Evolutionary conservation across 2,113 vertebrate genomes (phyloP).

Genomic region (Xiphophorus maculatus): DNA sequence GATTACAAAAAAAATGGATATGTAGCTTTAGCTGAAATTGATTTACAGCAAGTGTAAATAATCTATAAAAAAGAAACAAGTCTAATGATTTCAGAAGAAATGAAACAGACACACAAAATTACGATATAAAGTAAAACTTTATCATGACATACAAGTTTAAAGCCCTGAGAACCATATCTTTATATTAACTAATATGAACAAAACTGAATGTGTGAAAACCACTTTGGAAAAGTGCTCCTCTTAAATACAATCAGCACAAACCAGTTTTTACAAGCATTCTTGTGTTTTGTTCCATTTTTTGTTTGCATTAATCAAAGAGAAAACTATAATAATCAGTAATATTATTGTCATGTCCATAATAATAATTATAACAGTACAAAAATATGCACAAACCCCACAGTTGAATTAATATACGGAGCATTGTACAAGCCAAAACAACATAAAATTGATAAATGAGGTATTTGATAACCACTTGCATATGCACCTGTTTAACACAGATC

Average conservation of each 20-base stretch:
- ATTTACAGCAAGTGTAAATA: neutral
- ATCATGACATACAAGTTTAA: slow-evolving; percentile 84
- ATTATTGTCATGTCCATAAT: slow-evolving; percentile 79
- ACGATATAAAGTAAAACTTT: slow-evolving; percentile 85
- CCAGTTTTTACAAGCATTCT: slow-evolving; percentile 81
- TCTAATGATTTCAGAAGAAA: neutral
- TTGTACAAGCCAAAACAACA: slow-evolving; percentile 80
- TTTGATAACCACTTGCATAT: slow-evolving; percentile 82
- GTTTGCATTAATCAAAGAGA: slow-evolving; percentile 77
- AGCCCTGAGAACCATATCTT: slow-evolving; percentile 85
- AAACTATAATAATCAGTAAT: slow-evolving; percentile 81
- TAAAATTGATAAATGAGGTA: slow-evolving; percentile 83
- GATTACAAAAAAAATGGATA: neutral
- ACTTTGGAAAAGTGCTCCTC: slow-evolving; percentile 82
- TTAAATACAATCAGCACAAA: slow-evolving; percentile 85
- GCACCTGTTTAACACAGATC: slow-evolving; percentile 78
- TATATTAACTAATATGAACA: slow-evolving; percentile 85
- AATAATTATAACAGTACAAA: slow-evolving; percentile 80
- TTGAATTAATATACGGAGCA: slow-evolving; percentile 80
- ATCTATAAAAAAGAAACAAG: neutral
- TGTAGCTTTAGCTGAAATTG: too few relatives aligned
- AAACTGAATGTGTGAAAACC: slow-evolving; percentile 81
- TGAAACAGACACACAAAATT: slow-evolving; percentile 36
- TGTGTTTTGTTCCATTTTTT: slow-evolving; percentile 72
- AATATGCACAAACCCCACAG: slow-evolving; percentile 83